These are phyloP conservation scores for Paracentrotus lividus DNA, from an alignment of 53 echinoderm and acorn worm species.

Conservation along the genomic window DNA sequence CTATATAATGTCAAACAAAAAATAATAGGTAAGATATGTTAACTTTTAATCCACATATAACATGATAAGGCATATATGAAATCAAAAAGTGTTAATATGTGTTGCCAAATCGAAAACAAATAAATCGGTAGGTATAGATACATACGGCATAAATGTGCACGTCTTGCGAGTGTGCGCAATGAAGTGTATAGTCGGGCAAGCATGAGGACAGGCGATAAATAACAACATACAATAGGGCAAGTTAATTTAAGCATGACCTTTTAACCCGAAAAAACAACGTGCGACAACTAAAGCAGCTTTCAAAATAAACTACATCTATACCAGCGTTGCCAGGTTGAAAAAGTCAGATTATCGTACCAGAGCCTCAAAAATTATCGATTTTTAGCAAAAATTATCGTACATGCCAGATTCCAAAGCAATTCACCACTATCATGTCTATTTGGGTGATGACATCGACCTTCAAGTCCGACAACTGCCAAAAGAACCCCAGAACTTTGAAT, in stretches of 20 bases:
- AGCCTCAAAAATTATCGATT: too few species aligned
- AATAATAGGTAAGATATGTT: conserved; percentile 30
- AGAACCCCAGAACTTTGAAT: too few species aligned
- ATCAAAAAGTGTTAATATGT: conserved; percentile 50
- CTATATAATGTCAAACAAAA: conserved; percentile 41
- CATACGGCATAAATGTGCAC: conserved; percentile 61
- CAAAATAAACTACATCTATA: conserved; percentile 1
- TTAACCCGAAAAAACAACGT: neutral
- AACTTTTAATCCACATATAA: conserved; percentile 43
- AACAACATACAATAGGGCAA: conserved; percentile 16
- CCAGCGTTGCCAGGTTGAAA: too few species aligned
- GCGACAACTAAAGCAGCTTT: conserved; percentile 39
- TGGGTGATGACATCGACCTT: too few species aligned
- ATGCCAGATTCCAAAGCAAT: too few species aligned
- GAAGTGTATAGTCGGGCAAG: conserved; percentile 71
- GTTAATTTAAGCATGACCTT: neutral
- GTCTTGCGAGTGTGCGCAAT: conserved; percentile 64
- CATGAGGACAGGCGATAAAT: conserved; percentile 61
- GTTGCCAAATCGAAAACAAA: conserved; percentile 51
- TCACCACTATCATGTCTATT: too few species aligned
- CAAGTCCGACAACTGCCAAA: too few species aligned
- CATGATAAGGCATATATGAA: conserved; percentile 17
- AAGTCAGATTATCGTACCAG: too few species aligned
- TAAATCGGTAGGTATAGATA: conserved; percentile 58
- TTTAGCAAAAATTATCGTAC: too few species aligned